Conservation (phyloP, 2,113 vertebrate species). For the Vicugna pacos region DNA sequence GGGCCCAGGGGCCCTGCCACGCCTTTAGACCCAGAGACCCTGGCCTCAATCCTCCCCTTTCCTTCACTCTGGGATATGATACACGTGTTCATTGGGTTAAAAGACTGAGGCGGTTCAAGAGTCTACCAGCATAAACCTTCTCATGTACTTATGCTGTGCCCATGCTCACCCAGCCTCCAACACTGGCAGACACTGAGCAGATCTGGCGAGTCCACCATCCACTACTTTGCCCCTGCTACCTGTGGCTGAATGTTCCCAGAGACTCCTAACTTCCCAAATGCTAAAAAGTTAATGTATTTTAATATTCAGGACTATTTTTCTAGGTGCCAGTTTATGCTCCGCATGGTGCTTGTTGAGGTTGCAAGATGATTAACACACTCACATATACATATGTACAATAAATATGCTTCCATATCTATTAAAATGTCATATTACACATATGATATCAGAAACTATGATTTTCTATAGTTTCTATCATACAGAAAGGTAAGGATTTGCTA, state of each 20-base stretch:
- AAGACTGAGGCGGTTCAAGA: neutral
- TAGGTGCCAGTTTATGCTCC: constrained; percentile 77
- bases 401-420: neutral
- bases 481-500: neutral
- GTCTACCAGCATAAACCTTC: neutral
- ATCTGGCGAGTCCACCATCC: neutral
- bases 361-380: neutral
- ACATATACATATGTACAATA: neutral
- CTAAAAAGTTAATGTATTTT: constrained; percentile 81
- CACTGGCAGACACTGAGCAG: neutral
- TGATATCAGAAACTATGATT: constrained; percentile 6
- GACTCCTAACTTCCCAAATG: constrained; percentile 76
- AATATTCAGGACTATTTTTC: constrained; percentile 66
- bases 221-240: neutral
- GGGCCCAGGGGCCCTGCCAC: neutral
- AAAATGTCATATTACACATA: neutral
- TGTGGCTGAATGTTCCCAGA: constrained; percentile 49
- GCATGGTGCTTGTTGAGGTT: neutral
- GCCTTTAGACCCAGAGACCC: neutral
- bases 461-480: neutral
- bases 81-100: constrained; percentile 74
- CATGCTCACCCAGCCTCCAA: neutral
- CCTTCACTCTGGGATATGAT: constrained; percentile 30
- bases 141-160: neutral
- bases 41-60: neutral